Percentiles rank a stretch among this genome's conserved stretches.
Conservation (phyloP, 1,140 invertebrate species). For the Campodea augens region DNA sequence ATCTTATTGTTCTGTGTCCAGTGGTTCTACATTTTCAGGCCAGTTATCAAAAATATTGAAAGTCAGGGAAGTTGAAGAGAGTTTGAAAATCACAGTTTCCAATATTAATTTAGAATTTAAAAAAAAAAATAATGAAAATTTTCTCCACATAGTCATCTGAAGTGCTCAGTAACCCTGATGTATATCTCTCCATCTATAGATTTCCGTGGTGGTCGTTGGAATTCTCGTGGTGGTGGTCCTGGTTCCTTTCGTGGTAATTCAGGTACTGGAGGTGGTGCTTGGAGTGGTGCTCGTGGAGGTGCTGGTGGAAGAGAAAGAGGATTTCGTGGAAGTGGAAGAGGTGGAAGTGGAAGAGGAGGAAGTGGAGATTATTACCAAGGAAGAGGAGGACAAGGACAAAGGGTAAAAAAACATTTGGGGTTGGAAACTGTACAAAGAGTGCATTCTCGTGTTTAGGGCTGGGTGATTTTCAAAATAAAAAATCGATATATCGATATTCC, state of each 20-base stretch:
- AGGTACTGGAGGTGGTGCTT: background rate
- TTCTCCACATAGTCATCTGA: background rate
- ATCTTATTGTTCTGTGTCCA: too few species aligned
- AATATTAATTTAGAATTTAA: too few species aligned
- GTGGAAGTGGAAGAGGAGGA: background rate
- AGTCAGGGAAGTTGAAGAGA: too few species aligned
- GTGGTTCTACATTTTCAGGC: too few species aligned
- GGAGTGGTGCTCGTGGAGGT: background rate
- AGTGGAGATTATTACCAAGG: background rate
- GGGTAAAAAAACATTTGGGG: too few species aligned
- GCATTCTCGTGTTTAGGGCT: too few species aligned
- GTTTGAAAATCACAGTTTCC: too few species aligned
- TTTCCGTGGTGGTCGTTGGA: background rate
- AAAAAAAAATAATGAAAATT: background rate
- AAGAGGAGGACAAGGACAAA: background rate
- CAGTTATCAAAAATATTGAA: too few species aligned
- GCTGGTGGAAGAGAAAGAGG: conserved; percentile 8
- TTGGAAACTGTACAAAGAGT: too few species aligned
- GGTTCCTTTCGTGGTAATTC: too few species aligned
- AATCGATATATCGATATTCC: too few species aligned
- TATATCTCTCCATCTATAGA: background rate
- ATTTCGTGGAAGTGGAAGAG: background rate
- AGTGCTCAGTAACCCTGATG: background rate
- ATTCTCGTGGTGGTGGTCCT: background rate
- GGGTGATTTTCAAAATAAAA: too few species aligned